Conservation (phyloP, 2,888 invertebrate species). For the Lottia scabra region DNA sequence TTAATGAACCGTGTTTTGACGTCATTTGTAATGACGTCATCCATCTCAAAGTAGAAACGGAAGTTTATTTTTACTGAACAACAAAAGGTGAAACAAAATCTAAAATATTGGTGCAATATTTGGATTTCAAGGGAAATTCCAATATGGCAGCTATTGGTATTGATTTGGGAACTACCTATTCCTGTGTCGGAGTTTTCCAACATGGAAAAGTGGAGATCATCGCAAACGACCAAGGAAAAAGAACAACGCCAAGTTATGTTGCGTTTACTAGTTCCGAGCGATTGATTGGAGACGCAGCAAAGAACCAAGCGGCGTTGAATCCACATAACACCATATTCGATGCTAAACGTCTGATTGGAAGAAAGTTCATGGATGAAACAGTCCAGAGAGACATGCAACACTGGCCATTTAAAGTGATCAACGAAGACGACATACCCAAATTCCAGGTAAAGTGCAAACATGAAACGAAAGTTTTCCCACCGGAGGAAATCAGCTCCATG, state of each 20-base stretch:
- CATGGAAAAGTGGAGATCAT: slow-evolving; percentile 72
- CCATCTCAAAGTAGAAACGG: too few relatives aligned
- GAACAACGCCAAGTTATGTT: slow-evolving; percentile 82
- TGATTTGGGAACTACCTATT: slow-evolving; percentile 89
- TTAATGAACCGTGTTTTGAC: too few relatives aligned
- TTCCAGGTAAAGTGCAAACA: slow-evolving; percentile 75
- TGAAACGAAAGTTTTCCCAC: slow-evolving; percentile 85
- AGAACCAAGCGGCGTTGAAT: slow-evolving; percentile 76
- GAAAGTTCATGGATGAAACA: slow-evolving; percentile 48
- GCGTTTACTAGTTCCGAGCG: slow-evolving; percentile 76
- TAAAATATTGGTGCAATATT: too few relatives aligned
- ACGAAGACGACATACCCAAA: slow-evolving; percentile 51
- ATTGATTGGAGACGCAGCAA: slow-evolving; percentile 71
- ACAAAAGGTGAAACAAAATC: too few relatives aligned
- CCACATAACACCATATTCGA: slow-evolving; percentile 79
- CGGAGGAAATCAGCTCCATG: slow-evolving; percentile 91
- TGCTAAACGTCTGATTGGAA: slow-evolving; percentile 61
- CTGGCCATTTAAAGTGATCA: slow-evolving; percentile 54
- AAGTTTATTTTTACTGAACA: too few relatives aligned
- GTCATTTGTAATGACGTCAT: too few relatives aligned
- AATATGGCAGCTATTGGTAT: slow-evolving; percentile 79
- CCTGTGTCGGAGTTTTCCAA: slow-evolving; percentile 71
- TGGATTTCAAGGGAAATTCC: too few relatives aligned
- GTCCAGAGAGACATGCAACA: slow-evolving; percentile 61
- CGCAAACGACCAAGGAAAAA: slow-evolving; percentile 75